These are phyloP conservation scores for Drosophila emarginata DNA, from an alignment of 2,888 invertebrate species.

Conservation along the genomic window DNA sequence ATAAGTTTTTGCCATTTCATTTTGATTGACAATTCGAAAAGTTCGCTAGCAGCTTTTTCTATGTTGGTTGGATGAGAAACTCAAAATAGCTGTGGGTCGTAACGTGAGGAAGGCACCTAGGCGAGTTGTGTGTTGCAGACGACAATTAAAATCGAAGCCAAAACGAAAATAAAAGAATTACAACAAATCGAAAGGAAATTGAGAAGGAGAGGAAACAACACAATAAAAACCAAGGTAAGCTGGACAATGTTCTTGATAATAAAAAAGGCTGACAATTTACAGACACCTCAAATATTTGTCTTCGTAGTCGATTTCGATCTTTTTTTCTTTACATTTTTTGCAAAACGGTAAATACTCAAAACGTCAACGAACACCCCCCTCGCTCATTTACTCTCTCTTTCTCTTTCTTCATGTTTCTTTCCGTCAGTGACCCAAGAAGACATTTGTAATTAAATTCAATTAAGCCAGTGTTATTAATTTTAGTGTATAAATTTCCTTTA, in stretches of 20 bases:
- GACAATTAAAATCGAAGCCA: slow-evolving; percentile 52
- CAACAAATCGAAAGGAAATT: slow-evolving; percentile 15
- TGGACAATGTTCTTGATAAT: background rate
- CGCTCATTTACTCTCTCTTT: background rate
- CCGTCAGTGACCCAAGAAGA: slow-evolving; percentile 42
- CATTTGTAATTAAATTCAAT: slow-evolving; percentile 78
- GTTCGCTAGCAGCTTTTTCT: background rate
- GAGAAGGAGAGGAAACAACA: background rate
- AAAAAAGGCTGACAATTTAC: slow-evolving; percentile 3
- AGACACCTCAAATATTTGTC: background rate
- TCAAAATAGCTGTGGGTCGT: slow-evolving; percentile 51
- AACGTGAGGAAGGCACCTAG: slow-evolving; percentile 56
- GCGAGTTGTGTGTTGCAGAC: slow-evolving; percentile 50
- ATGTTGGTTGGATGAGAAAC: slow-evolving; percentile 40
- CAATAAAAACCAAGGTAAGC: slow-evolving; percentile 54
- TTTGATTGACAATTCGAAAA: background rate
- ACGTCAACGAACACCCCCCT: slow-evolving; percentile 8
- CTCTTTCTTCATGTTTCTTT: background rate
- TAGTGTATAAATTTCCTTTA: slow-evolving; percentile 59
- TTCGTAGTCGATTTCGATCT: background rate
- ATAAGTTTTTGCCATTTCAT: background rate
- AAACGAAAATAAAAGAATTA: slow-evolving; percentile 47
- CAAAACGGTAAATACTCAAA: slow-evolving; percentile 28
- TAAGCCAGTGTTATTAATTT: slow-evolving; percentile 68
- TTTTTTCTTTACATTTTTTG: background rate